A percentile compares a stretch with the other conserved stretches of the same genome.
Conservation (phyloP, 2,113 vertebrate genomes). For the Myotis yumanensis region DNA sequence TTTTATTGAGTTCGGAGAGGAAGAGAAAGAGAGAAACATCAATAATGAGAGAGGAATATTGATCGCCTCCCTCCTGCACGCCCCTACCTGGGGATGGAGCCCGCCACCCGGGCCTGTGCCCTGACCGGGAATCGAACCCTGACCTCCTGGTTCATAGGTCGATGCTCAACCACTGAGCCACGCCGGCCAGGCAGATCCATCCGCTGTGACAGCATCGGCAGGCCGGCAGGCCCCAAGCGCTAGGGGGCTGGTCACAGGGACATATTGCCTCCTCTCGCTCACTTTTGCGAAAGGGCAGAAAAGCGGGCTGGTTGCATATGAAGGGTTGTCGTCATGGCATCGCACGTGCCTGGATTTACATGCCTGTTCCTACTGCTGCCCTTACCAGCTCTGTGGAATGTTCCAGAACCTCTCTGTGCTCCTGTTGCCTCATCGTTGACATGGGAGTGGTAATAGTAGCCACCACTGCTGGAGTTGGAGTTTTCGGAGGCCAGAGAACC, state of each 20-base stretch:
- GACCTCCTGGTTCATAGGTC: too few species aligned
- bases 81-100: too few species aligned
- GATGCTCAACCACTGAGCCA: too few species aligned
- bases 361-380: neutral
- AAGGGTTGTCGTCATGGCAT: neutral
- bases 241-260: neutral
- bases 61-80: too few species aligned
- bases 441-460: neutral
- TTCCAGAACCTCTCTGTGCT: neutral
- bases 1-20: too few species aligned
- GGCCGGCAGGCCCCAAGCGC: neutral
- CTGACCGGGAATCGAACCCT: too few species aligned
- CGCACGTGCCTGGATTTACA: neutral
- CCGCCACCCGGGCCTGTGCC: too few species aligned
- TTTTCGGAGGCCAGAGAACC: neutral
- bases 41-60: too few species aligned
- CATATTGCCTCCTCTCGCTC: neutral
- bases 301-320: neutral
- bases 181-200: too few species aligned
- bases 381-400: neutral
- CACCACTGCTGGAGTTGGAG: neutral
- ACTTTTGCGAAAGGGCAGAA: neutral
- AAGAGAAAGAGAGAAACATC: too few species aligned
- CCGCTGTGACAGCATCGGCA: neutral
- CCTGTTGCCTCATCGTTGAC: neutral